Conservation (phyloP, 1,140 invertebrate genomes). For the Brachionus manjavacas region DNA sequence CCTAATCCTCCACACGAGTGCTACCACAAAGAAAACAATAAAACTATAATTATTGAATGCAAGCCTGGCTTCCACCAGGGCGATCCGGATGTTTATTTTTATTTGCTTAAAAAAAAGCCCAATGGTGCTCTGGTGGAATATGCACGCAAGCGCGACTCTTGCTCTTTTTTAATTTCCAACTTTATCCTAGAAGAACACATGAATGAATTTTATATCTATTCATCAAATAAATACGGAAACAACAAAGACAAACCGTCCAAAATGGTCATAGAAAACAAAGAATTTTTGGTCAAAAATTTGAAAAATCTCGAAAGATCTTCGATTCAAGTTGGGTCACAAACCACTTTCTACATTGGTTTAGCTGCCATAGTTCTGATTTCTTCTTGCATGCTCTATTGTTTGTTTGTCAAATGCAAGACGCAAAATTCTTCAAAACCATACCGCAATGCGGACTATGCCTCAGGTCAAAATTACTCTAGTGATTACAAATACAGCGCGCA, state of each 20-base stretch:
- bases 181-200: conserved; percentile 38
- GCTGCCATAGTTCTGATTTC: neutral
- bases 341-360: neutral
- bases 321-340: neutral
- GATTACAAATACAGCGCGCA: conserved; percentile 3
- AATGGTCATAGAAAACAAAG: conserved; percentile 38
- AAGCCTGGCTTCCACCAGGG: conserved; percentile 33
- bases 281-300: conserved; percentile 21
- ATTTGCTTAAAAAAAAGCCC: conserved; percentile 39
- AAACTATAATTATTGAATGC: conserved; percentile 38
- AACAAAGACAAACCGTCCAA: conserved; percentile 28
- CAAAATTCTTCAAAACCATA: neutral
- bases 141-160: conserved; percentile 22
- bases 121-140: conserved; percentile 28
- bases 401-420: neutral
- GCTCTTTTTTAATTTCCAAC: conserved; percentile 35
- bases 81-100: conserved; percentile 42
- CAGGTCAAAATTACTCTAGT: neutral
- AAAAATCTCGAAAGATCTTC: conserved; percentile 24
- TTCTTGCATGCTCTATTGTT: neutral
- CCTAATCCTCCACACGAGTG: conserved; percentile 31
- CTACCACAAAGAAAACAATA: conserved; percentile 41
- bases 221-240: conserved; percentile 19
- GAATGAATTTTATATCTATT: conserved; percentile 34
- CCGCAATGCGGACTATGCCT: neutral